Evolutionary conservation across 2,113 vertebrate species (phyloP).

Genomic region (Thomomys bottae): DNA sequence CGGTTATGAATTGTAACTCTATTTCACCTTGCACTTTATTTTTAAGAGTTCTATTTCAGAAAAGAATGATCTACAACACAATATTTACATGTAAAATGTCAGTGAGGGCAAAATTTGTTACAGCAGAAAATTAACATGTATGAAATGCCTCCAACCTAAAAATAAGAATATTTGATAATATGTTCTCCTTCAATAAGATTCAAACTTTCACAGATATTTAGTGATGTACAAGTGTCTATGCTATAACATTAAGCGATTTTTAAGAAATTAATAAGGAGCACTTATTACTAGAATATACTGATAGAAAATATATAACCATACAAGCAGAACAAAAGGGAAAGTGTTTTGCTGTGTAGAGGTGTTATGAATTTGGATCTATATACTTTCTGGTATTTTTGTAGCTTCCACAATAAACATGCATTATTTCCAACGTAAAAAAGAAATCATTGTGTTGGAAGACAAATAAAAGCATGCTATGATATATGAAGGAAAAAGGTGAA

Average conservation of each 20-base stretch:
- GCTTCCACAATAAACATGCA: neutral
- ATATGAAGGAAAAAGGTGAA: constrained; percentile 5
- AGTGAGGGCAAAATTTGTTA: neutral
- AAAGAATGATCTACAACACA: neutral
- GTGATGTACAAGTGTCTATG: neutral
- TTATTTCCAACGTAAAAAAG: neutral
- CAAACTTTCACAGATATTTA: neutral
- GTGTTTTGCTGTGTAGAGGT: neutral
- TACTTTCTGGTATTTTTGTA: neutral
- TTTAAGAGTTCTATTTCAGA: neutral
- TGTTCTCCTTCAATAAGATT: neutral
- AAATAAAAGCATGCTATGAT: neutral
- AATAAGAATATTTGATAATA: neutral
- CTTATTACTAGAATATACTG: neutral
- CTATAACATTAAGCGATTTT: neutral
- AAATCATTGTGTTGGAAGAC: neutral
- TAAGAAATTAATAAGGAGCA: neutral
- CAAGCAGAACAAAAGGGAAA: neutral
- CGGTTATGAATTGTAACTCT: neutral
- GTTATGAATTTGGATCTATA: neutral
- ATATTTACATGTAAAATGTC: neutral
- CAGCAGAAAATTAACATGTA: neutral
- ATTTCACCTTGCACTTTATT: neutral
- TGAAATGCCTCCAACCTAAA: neutral
- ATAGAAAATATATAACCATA: neutral